These are phyloP conservation scores for Scolopax mira DNA, from an alignment of 2,113 vertebrate genomes.

Conservation along the genomic window DNA sequence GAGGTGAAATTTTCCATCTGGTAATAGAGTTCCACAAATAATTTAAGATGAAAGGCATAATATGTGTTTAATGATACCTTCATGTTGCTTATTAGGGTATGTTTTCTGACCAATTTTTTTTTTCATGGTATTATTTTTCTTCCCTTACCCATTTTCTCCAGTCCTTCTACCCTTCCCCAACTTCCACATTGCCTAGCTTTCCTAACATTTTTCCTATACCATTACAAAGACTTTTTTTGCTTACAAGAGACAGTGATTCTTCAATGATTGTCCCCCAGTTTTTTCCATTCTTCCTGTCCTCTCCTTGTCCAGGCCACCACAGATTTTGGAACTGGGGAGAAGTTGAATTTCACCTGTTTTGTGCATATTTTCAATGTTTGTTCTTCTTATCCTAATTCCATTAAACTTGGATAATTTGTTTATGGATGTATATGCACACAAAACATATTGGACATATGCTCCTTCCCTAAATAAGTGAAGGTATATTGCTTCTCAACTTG, in stretches of 20 bases:
- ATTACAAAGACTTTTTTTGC: neutral
- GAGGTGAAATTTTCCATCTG: slow-evolving; percentile 7
- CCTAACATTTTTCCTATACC: neutral
- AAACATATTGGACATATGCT: neutral
- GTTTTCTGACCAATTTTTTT: neutral
- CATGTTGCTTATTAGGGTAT: neutral
- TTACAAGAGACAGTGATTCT: neutral
- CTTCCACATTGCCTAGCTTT: neutral
- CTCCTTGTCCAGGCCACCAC: neutral
- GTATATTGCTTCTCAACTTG: neutral
- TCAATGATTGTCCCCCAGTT: neutral
- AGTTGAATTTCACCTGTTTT: neutral
- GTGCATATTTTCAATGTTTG: neutral
- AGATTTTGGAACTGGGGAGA: neutral
- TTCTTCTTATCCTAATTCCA: neutral
- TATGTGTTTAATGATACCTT: neutral
- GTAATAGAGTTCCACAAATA: neutral
- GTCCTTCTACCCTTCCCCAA: neutral
- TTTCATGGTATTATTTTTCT: neutral
- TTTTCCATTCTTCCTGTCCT: neutral
- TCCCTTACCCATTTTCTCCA: neutral
- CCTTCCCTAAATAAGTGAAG: neutral
- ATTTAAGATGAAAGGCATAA: slow-evolving; percentile 6
- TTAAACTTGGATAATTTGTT: neutral
- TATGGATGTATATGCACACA: neutral